phyloP scores from a whole-genome alignment of 2,888 invertebrate species.

The Orthonychiurus folsomi region DNA sequence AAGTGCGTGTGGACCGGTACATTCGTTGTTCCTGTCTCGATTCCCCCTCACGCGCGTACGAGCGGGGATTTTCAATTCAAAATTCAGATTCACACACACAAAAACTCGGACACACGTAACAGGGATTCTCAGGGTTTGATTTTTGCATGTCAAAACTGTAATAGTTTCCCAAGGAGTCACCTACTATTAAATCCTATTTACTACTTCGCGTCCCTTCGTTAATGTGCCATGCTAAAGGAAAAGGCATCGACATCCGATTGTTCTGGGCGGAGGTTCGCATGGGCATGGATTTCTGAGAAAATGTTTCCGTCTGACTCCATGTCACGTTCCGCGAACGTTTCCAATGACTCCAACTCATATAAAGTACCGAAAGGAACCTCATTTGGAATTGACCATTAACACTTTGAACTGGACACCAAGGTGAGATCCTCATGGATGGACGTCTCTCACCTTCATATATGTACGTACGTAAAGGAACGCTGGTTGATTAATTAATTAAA shows the following conservation, averaged over 20 bases:
- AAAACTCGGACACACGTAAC: too few species aligned
- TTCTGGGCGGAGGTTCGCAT: neutral
- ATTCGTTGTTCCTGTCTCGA: too few species aligned
- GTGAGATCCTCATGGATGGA: neutral
- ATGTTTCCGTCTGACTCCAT: neutral
- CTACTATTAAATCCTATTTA: neutral
- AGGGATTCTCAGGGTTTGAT: too few species aligned
- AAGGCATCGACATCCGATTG: neutral
- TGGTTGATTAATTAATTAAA: slow-evolving; percentile 17
- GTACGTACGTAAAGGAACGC: neutral
- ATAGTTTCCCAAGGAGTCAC: neutral
- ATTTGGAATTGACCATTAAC: neutral
- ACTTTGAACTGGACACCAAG: neutral
- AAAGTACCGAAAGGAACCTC: neutral
- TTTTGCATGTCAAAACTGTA: neutral
- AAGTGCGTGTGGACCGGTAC: too few species aligned
- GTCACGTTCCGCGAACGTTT: neutral
- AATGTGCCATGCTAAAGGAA: neutral
- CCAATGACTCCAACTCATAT: too few species aligned
- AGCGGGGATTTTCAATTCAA: too few species aligned
- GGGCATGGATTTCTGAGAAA: neutral
- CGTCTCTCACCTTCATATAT: neutral
- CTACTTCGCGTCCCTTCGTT: neutral
- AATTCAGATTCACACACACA: too few species aligned
- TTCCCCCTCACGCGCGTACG: too few species aligned